Conservation (phyloP, 2,797 vertebrate species). For the Uromys caudimaculatus region DNA sequence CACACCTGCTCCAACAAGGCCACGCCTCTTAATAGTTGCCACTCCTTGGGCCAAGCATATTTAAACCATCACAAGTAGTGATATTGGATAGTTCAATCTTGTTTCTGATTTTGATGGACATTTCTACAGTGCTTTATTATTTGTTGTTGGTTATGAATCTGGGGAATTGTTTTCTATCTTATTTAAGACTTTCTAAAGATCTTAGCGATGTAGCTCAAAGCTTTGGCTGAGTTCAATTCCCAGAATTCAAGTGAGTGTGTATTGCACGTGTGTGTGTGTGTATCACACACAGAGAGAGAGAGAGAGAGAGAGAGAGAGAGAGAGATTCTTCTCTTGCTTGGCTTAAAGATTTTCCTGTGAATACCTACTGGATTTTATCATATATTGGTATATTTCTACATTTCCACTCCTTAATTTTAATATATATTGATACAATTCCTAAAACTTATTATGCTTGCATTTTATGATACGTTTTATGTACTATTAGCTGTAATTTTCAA, state of each 20-base stretch:
- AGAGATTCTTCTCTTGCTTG: neutral
- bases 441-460: neutral
- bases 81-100: neutral
- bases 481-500: slow-evolving; percentile 17
- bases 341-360: neutral
- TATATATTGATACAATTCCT: slow-evolving; percentile 23
- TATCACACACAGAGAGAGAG: neutral
- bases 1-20: neutral
- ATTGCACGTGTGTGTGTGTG: neutral
- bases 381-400: neutral
- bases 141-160: neutral
- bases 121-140: neutral
- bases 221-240: neutral
- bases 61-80: neutral
- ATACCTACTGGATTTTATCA: neutral
- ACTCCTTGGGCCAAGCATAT: neutral
- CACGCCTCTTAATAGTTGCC: neutral
- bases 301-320: neutral
- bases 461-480: slow-evolving; percentile 6
- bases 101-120: slow-evolving; percentile 5
- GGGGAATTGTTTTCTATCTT: neutral
- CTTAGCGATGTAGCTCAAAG: neutral
- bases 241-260: neutral
- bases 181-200: neutral
- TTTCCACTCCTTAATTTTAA: slow-evolving; percentile 10